These are phyloP conservation scores for Vulpes lagopus DNA, from an alignment of 2,113 vertebrate genomes.

Conservation along the genomic window DNA sequence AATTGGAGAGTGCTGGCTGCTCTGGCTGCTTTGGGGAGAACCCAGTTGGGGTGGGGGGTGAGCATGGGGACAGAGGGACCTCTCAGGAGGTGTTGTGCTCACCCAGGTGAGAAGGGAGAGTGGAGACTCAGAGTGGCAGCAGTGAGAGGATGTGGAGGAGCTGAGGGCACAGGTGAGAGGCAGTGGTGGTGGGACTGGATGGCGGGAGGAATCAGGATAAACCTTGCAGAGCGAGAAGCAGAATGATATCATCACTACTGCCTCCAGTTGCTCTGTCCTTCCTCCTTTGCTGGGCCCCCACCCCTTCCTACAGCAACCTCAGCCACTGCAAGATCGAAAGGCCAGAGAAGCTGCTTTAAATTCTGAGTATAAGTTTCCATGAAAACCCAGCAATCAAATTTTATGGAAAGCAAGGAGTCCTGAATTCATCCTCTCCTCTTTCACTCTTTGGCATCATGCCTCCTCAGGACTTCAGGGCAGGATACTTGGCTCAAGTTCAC, in stretches of 20 bases:
- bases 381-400: neutral
- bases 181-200: neutral
- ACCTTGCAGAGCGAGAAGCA: neutral
- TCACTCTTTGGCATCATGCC: too few relatives aligned
- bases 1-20: neutral
- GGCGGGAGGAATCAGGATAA: neutral
- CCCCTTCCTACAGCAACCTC: neutral
- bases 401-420: neutral
- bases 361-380: neutral
- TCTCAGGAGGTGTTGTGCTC: neutral
- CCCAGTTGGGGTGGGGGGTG: neutral
- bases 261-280: neutral
- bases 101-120: neutral
- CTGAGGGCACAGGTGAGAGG: rapidly evolving
- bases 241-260: neutral
- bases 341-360: neutral
- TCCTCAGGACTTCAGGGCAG: neutral
- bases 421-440: neutral
- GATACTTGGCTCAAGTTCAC: neutral
- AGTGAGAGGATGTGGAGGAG: neutral
- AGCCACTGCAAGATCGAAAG: neutral
- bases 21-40: neutral
- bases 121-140: neutral
- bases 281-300: neutral
- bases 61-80: neutral